Base-by-base conservation (phyloP, 2,797 vertebrate species). In the Oreochromis grahami region DNA sequence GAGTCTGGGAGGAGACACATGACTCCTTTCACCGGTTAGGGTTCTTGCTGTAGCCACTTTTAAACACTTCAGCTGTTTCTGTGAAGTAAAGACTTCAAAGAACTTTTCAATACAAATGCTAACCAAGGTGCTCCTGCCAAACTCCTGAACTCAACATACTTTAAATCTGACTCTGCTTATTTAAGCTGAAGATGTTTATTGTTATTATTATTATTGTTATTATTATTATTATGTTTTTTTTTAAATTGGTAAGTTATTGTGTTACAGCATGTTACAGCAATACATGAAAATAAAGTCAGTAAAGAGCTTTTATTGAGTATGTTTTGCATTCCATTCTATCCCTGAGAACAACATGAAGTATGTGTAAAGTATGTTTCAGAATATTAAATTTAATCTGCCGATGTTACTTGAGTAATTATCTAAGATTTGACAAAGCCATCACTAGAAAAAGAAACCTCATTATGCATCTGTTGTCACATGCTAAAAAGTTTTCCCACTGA, bases 151-250 rank as follows among this genome's bases (percentile, higher is more conserved):
- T 43, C 21, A 26, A 6, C 13, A 51, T 2, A 10, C 38, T 70
- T 70, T 43, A 70, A 26, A 43, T 24, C 21, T 68, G n/a, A 43
- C 21, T 43, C n/a, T 21, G n/a, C 60, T 65, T 38, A 21, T 41
- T 65, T 41, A 65, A 65, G 60, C 12, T 41, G 60, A 14, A 38
- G 11, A 4, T 26, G 26, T 4, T 10, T 12, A 52, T 21, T 21
- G 11, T 52, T 11, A 21, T 12, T 10, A 21, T 21, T 6, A 0
- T 24, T 24, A 0, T 52, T 11, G 11, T 12, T 10, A 21, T 21
- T 6, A 0, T 24, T 24, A 0, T 12, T 24, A 1, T 21, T 21
- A 2, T n/a, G 29, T 1, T 36, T 0, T 6, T 58, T 58, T 58
- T 26, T 2, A 1, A 58, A 58, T 32, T 58, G n/a, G 34, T 2